Base-by-base conservation (phyloP, 2,888 invertebrate species). In the Blera fallax region DNA sequence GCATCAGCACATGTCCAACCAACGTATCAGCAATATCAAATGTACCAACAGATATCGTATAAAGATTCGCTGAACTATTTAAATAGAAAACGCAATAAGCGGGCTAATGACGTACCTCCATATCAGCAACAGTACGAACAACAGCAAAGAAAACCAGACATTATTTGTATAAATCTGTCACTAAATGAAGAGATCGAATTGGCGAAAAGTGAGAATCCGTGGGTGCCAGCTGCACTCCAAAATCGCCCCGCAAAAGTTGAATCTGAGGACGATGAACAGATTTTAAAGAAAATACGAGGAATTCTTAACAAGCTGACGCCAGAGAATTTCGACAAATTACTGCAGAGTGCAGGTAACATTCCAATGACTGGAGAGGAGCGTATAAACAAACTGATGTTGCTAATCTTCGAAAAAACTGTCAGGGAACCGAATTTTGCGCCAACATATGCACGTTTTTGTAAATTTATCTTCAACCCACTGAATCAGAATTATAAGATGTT, bases 341-440 rank as follows among this genome's bases (percentile, higher is more conserved):
- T 91, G 0, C 90, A 91, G 72, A 89, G 89, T 73, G 91, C 91
- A 88, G 88, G 90, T 3, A 89, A 88, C 70, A 90, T 91, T 18
- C 88, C 88, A 4, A 90, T 91, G 87, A 89, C 90, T 69, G 89
- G 88, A 0, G 88, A 89, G 40, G 89, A 89, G 29, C 90, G 90
- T 76, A 91, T 91, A 88, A 90, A 91, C 1, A 85, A 91, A 89
- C 89, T 91, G 2, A 91, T 91, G 91, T 80, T 91, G 67, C 87
- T 91, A 5, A 91, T 91, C 18, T 91, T 91, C 16, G 91, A 91
- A 76, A 91, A 91, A 87, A 91, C 91, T 2, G 89, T 91, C 0
- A 91, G 91, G 40, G 91, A 91, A 43, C 91, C 91, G 0, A 91
- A 91, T 83, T 91, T 91, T 69, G 91, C 91, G 0, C 91, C 91